These are phyloP conservation scores for Drosophila willistoni DNA, from an alignment of 1,140 invertebrate genomes.

Conservation along the genomic window DNA sequence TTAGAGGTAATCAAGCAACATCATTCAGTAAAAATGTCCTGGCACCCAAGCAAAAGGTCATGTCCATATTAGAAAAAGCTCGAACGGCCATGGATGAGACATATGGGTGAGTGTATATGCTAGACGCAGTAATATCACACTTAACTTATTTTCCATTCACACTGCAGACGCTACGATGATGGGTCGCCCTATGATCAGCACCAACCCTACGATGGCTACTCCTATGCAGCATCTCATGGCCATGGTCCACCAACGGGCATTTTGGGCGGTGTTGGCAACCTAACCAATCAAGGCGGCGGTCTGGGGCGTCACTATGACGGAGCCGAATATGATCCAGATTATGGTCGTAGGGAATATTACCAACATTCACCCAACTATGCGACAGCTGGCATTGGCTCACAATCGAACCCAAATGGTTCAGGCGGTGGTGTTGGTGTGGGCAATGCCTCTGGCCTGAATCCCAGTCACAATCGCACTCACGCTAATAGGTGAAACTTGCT, in stretches of 20 bases:
- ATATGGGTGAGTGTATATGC: conserved; percentile 84
- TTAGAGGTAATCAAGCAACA: conserved; percentile 58
- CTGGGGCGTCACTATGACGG: conserved; percentile 65
- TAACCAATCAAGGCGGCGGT: conserved; percentile 49
- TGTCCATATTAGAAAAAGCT: conserved; percentile 92
- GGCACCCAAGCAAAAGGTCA: conserved; percentile 90
- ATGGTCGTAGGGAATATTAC: conserved; percentile 74
- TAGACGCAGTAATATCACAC: not conserved
- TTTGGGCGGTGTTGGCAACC: conserved; percentile 52
- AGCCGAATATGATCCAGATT: conserved; percentile 75
- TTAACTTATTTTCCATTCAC: not conserved
- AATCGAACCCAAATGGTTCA: conserved; percentile 62
- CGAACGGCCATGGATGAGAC: conserved; percentile 91
- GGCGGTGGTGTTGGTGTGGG: conserved; percentile 21
- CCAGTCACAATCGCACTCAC: conserved; percentile 80
- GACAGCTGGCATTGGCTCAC: conserved; percentile 34
- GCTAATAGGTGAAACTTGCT: conserved; percentile 83
- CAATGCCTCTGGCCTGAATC: conserved; percentile 56
- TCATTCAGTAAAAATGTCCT: conserved; percentile 84
- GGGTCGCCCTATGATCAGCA: conserved; percentile 70
- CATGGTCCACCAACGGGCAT: conserved; percentile 62
- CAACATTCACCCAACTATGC: conserved; percentile 77
- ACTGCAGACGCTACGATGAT: conserved; percentile 76
- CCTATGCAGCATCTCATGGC: conserved; percentile 64
- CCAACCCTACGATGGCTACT: conserved; percentile 71